Evolutionary conservation across 1,140 invertebrate species (phyloP), one percentile per base, ranked within the genome.

Genomic region (Bombus breviceps): DNA sequence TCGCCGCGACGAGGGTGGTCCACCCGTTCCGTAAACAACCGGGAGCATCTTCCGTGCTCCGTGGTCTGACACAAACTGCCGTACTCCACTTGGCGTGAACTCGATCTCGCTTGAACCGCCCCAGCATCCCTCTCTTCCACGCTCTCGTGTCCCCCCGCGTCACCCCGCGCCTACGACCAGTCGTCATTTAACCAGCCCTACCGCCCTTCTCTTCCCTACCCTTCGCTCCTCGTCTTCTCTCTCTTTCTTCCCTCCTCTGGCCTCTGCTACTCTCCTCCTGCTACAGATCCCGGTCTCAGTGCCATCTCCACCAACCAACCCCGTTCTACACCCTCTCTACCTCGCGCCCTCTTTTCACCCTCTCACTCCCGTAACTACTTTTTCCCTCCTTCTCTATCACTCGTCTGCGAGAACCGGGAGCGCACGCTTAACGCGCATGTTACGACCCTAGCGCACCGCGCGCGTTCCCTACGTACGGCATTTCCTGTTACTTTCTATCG

Each of bases 11-110:
- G 91, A 91, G 88, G 89, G 89, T 80, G 89, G 83, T 79, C 86
- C 90, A 85, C 85, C 87, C 74, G 77, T 89, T 73, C 53, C 90
- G 83, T 83, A 85, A 92, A 87, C 77, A 89, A 89, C 89, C 90
- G 86, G 90, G 91, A 94, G 89, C 93, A 93, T 93, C 93, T 92
- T 94, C 90, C 92, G 92, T 90, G 92, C 94, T 93, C 92, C 91
- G 92, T 92, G 88, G 92, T 93, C 93, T 93, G 93, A 93, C 93
- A 94, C 93, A 94, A 94, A 94, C 94, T 94, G 93, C 89, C 88
- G 92, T 92, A 91, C 92, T 92, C 91, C 91, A 92, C 92, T 93
- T 91, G 89, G 90, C 92, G 91, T 92, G 88, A 92, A 92, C 92
- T 92, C 92, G 89, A 89, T 90, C 87, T 91, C 87, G 90, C 91